Percentiles rank a stretch among this genome's conserved stretches.
phyloP scores from a whole-genome alignment of 2,888 invertebrate genomes.

The Drosophila prolongata region DNA sequence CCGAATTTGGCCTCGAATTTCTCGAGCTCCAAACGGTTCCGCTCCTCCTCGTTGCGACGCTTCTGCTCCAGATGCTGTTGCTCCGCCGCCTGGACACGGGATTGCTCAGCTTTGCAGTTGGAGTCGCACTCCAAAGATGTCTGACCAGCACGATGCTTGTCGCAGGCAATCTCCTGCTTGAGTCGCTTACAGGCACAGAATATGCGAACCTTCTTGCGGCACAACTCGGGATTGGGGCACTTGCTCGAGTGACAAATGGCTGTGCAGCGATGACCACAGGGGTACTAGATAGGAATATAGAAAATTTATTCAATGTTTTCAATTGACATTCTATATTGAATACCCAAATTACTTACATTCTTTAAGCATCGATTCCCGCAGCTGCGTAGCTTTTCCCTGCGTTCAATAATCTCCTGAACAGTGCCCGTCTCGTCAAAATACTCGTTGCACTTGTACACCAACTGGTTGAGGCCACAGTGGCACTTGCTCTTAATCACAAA shows the following conservation, averaged over 20 bases:
- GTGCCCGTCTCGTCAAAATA: conserved; percentile 86
- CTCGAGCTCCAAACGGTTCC: conserved; percentile 89
- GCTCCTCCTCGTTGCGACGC: conserved; percentile 86
- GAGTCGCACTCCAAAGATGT: conserved; percentile 87
- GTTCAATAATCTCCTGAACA: conserved; percentile 82
- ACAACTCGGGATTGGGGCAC: conserved; percentile 88
- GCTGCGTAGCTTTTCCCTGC: conserved; percentile 77
- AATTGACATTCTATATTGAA: background rate
- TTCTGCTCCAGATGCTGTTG: conserved; percentile 86
- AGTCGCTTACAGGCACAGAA: conserved; percentile 91
- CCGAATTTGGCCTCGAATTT: conserved; percentile 91
- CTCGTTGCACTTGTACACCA: conserved; percentile 90
- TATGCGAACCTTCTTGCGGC: conserved; percentile 92
- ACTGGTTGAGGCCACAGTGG: conserved; percentile 92
- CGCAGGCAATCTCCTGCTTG: conserved; percentile 90
- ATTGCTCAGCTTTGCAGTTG: conserved; percentile 87
- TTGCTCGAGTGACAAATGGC: conserved; percentile 90
- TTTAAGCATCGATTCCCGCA: conserved; percentile 95
- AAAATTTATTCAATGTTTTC: background rate
- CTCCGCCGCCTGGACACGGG: conserved; percentile 85
- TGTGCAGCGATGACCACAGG: conserved; percentile 93
- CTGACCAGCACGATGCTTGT: conserved; percentile 84
- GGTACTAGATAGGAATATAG: conserved; percentile 85
- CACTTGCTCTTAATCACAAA: conserved; percentile 89
- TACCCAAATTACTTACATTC: conserved; percentile 79